Evolutionary conservation across 2,113 vertebrate species (phyloP).

Genomic region (Pelecanoides urinatrix): DNA sequence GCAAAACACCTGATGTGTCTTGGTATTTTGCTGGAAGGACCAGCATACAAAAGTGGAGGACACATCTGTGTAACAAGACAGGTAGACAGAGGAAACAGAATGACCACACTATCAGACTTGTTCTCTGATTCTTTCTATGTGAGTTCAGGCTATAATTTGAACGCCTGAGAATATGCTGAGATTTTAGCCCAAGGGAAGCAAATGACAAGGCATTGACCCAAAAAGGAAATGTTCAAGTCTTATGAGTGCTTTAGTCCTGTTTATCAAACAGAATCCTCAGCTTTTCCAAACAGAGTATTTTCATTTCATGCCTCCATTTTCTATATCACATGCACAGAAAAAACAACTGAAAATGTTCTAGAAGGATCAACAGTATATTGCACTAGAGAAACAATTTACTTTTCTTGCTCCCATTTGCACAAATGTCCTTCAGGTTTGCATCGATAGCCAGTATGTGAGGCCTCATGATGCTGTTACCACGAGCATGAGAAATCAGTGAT

Average conservation of each 20-base stretch:
- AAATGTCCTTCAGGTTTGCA: background rate
- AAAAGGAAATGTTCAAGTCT: conserved; percentile 52
- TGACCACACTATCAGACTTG: background rate
- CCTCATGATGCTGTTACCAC: background rate
- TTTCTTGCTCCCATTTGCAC: background rate
- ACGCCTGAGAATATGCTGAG: background rate
- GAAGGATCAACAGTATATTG: background rate
- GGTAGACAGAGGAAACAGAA: background rate
- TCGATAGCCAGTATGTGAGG: background rate
- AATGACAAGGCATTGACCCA: conserved; percentile 35
- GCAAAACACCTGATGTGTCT: background rate
- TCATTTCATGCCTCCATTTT: conserved; percentile 47
- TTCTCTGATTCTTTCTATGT: background rate
- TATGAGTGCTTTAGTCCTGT: background rate
- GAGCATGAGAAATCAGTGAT: background rate
- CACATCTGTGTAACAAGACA: background rate
- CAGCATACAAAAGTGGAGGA: background rate
- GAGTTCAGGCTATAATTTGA: background rate
- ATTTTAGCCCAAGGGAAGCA: background rate
- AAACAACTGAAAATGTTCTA: background rate
- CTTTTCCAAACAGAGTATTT: conserved; percentile 41
- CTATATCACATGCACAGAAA: background rate
- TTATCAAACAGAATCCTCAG: conserved; percentile 43
- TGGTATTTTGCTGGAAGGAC: background rate
- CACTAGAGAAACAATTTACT: background rate